Conservation (phyloP, 30 jellyfish, hydroid and myxozoan genomes). For the Aurelia aurita complex sp. Pacific region DNA sequence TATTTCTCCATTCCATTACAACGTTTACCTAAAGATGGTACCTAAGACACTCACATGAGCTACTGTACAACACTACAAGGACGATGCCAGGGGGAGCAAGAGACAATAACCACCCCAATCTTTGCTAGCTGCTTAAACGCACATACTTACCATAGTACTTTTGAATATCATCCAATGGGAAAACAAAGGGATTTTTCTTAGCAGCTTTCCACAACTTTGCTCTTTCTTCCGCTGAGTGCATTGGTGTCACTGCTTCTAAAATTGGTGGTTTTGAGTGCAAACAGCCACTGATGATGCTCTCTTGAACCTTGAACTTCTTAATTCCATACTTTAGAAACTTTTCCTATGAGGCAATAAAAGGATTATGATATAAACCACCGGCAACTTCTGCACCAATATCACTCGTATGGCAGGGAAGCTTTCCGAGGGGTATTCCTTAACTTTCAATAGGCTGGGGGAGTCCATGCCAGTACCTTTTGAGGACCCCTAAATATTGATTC, state of each 20-base stretch:
- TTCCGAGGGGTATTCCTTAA: too few relatives aligned
- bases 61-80: too few relatives aligned
- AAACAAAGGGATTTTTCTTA: constrained; percentile 58
- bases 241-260: constrained; percentile 81
- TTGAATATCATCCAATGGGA: constrained; percentile 79
- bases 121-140: background rate
- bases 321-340: constrained; percentile 65
- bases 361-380: too few relatives aligned
- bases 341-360: constrained; percentile 31
- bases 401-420: too few relatives aligned
- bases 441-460: too few relatives aligned
- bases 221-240: constrained; percentile 66
- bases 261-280: constrained; percentile 85
- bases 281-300: constrained; percentile 84
- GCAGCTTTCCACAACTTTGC: constrained; percentile 71
- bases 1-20: too few relatives aligned
- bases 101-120: background rate
- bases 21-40: too few relatives aligned
- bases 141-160: constrained; percentile 78
- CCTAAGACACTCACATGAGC: too few relatives aligned
- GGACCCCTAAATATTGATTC: too few relatives aligned
- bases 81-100: too few relatives aligned
- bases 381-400: too few relatives aligned
- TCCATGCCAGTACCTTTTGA: too few relatives aligned
- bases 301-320: constrained; percentile 71